These are phyloP conservation scores for Scomber japonicus DNA, from an alignment of 2,113 vertebrate species.

Conservation along the genomic window DNA sequence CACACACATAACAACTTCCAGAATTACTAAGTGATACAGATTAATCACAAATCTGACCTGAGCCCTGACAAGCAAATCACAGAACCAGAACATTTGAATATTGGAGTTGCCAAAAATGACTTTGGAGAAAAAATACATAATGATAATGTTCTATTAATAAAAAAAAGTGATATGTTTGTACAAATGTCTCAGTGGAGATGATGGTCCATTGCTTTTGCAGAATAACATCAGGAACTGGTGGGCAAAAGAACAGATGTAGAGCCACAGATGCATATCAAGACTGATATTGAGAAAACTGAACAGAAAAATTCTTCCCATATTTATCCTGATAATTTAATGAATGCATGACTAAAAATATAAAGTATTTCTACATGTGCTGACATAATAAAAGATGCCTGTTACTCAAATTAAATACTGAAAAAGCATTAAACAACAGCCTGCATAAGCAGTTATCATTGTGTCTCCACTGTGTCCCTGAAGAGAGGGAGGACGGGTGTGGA, in stretches of 20 bases:
- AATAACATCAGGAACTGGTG: conserved; percentile 30
- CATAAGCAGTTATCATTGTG: conserved; percentile 19
- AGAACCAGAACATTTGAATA: conserved; percentile 3
- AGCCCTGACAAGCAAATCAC: conserved; percentile 28
- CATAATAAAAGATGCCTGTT: conserved; percentile 13
- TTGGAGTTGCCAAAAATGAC: conserved; percentile 39
- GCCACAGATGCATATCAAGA: conserved; percentile 23
- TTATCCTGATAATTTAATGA: not conserved
- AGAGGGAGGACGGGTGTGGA: conserved; percentile 54
- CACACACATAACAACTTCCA: conserved; percentile 42
- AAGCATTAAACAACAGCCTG: conserved; percentile 19
- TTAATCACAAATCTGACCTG: conserved; percentile 3
- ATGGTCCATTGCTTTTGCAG: conserved; percentile 63
- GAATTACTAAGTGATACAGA: conserved; percentile 20
- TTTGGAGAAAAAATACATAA: conserved; percentile 26
- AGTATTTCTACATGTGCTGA: not conserved
- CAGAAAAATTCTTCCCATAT: conserved; percentile 1
- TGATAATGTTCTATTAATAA: conserved; percentile 65
- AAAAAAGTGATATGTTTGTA: conserved; percentile 63
- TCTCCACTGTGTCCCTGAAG: not conserved
- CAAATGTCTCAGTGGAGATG: conserved; percentile 59
- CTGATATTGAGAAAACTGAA: conserved; percentile 1
- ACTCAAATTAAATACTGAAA: not conserved
- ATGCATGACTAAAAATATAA: not conserved
- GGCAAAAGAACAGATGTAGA: conserved; percentile 6